Evolutionary conservation across 2,797 vertebrate species (phyloP).

Genomic region (Intellagama lesueurii): DNA sequence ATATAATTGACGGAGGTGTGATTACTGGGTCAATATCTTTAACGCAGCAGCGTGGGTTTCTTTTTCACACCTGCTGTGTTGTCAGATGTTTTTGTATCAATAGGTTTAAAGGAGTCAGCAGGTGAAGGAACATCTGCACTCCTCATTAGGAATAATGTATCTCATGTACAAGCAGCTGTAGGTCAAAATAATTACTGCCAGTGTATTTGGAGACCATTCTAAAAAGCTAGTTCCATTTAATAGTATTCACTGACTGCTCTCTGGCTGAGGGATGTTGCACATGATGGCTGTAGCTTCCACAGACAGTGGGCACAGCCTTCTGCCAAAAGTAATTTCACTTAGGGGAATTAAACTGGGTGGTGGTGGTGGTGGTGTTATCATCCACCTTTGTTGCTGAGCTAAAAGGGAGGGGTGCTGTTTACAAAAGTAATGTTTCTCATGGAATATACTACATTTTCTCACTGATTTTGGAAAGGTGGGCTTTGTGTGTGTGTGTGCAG

Average conservation of each 20-base stretch:
- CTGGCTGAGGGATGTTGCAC: background rate
- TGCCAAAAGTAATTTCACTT: background rate
- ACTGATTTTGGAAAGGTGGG: background rate
- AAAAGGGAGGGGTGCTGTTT: too few relatives aligned
- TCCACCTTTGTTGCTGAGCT: background rate
- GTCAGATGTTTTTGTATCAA: conserved; percentile 35
- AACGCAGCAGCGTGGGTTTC: background rate
- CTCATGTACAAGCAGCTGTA: background rate
- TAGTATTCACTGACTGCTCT: background rate
- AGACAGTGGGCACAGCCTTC: background rate
- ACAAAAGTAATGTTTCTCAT: background rate
- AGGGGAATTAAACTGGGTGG: background rate
- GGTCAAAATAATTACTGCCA: background rate
- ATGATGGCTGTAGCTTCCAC: background rate
- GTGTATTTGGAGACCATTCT: background rate
- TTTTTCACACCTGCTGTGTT: background rate
- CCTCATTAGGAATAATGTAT: conserved; percentile 15
- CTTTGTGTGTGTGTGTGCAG: background rate
- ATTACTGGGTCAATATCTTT: conserved; percentile 37
- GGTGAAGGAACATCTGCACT: conserved; percentile 1
- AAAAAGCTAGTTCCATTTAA: background rate
- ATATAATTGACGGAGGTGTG: conserved; percentile 19
- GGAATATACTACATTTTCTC: background rate
- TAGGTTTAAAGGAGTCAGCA: conserved; percentile 15
- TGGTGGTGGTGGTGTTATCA: background rate